Evolutionary conservation across 2,888 invertebrate genomes (phyloP).

Genomic region (Noctua fimbriata): DNA sequence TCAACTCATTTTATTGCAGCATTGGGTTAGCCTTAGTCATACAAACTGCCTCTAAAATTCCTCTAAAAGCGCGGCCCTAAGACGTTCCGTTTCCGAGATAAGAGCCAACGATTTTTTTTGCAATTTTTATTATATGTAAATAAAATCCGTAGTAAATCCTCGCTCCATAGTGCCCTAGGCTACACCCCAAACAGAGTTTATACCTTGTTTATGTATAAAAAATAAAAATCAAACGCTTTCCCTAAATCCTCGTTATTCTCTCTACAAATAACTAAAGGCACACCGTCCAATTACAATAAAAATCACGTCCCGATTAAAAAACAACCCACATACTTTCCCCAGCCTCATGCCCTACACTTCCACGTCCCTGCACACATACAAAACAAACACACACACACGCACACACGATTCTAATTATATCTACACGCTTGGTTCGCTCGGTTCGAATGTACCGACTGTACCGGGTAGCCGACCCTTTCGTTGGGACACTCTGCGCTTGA

Average conservation of each 20-base stretch:
- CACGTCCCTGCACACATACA: conserved; percentile 29
- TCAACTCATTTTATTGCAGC: neutral
- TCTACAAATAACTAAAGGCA: neutral
- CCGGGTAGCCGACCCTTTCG: conserved; percentile 65
- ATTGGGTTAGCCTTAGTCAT: neutral
- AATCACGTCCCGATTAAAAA: conserved; percentile 22
- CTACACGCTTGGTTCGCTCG: conserved; percentile 58
- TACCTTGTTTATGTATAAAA: neutral
- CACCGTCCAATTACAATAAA: conserved; percentile 5
- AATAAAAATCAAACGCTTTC: neutral
- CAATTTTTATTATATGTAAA: neutral
- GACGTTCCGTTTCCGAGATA: neutral
- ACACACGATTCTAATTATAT: conserved; percentile 50
- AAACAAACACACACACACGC: conserved; percentile 31
- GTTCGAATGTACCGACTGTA: conserved; percentile 67
- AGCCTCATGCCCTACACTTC: conserved; percentile 19
- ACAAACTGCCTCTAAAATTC: no score
- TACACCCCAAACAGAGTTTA: neutral
- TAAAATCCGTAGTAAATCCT: neutral
- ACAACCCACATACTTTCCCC: conserved; percentile 26
- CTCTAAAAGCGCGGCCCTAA: neutral
- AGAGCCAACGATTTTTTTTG: neutral
- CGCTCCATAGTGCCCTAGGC: neutral
- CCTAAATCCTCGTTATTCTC: no score
- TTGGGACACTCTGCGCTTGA: conserved; percentile 82